Evolutionary conservation across 2,888 invertebrate species (phyloP).

Genomic region (Entomobrya proxima): DNA sequence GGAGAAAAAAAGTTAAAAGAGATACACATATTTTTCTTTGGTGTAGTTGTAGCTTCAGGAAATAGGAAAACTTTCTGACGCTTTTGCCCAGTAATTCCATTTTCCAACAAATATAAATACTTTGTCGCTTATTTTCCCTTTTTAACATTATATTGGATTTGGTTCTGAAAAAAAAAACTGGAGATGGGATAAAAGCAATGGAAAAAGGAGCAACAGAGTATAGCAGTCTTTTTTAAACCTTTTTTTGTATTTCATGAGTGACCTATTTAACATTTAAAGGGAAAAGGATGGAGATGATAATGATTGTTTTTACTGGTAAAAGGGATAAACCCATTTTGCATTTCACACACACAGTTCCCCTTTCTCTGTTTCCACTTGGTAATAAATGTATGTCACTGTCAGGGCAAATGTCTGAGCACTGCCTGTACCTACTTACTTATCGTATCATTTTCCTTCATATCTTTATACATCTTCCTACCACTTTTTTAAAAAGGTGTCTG

Average conservation of each 20-base stretch:
- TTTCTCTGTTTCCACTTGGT: background rate
- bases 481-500: too few species aligned
- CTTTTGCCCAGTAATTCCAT: background rate
- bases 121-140: background rate
- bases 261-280: conserved; percentile 8
- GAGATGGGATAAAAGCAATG: background rate
- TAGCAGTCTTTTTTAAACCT: background rate
- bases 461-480: too few species aligned
- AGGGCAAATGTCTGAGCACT: too few species aligned
- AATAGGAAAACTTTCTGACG: background rate
- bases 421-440: too few species aligned
- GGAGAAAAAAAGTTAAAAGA: background rate
- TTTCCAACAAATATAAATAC: conserved; percentile 3
- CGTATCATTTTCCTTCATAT: too few species aligned
- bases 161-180: background rate
- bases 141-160: background rate
- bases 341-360: background rate
- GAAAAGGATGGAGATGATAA: background rate
- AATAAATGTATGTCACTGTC: too few species aligned
- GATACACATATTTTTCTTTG: background rate
- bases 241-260: background rate
- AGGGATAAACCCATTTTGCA: background rate
- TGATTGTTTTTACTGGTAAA: background rate
- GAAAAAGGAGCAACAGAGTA: background rate
- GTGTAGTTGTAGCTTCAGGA: background rate